These are phyloP conservation scores for Habropoda laboriosa DNA, from an alignment of 1,140 invertebrate genomes.

Conservation along the genomic window DNA sequence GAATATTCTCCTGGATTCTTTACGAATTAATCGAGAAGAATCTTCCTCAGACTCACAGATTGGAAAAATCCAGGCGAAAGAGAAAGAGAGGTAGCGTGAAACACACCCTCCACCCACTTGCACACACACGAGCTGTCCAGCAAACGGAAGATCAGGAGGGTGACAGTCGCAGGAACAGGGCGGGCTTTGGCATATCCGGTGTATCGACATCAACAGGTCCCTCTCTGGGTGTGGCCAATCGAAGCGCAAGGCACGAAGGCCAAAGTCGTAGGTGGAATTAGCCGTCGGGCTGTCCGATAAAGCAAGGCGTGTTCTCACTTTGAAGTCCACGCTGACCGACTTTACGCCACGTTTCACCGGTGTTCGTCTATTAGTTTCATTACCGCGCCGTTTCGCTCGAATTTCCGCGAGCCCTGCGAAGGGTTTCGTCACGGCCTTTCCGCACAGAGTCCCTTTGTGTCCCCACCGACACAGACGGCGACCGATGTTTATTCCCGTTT, in stretches of 20 bases:
- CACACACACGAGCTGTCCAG: no score
- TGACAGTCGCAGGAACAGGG: neutral
- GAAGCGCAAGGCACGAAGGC: conserved; percentile 40
- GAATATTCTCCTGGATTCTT: no score
- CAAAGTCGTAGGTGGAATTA: conserved; percentile 59
- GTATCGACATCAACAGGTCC: conserved; percentile 58
- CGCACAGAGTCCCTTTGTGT: conserved; percentile 18
- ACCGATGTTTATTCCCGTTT: conserved; percentile 8
- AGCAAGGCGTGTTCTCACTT: conserved; percentile 54
- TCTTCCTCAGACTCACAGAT: no score
- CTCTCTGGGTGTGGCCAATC: conserved; percentile 50
- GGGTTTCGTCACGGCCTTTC: neutral
- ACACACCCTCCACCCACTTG: no score
- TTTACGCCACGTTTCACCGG: conserved; percentile 56
- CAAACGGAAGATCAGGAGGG: conserved; percentile 1
- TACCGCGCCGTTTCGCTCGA: conserved; percentile 45
- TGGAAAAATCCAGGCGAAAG: no score
- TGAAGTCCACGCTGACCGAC: conserved; percentile 57
- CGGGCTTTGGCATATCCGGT: neutral
- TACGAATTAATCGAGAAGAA: no score
- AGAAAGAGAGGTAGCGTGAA: neutral
- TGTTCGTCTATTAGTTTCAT: conserved; percentile 57
- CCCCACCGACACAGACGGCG: neutral
- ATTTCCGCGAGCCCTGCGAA: conserved; percentile 24
- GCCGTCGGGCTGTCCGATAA: conserved; percentile 35